Evolutionary conservation across 2,113 vertebrate genomes (phyloP), one percentile per base, ranked within the genome.

Genomic region (Ceyx melanurus): DNA sequence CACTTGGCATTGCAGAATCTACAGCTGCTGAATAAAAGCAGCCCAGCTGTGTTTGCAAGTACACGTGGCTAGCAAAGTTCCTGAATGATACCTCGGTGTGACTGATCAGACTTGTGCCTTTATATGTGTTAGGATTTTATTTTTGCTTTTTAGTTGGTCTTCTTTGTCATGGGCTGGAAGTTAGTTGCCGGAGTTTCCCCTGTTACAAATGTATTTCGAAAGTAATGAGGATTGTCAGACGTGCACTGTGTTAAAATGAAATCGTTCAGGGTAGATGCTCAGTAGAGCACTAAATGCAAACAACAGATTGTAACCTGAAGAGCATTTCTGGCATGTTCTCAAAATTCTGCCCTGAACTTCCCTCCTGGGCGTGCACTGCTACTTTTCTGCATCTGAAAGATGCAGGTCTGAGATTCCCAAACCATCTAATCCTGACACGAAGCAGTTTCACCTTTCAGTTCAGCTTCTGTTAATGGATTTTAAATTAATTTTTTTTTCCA

Each of bases 1-100:
- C 73, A 76, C 42, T 77, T 70, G 42, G 75, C 42, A 71, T 15
- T 77, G 51, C 78, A 48, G 76, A 92, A 86, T 73, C 46, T 33
- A 82, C 65, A 94, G 81, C 46, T 93, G 89, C 80, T 90, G 66
- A 85, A 67, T 86, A 87, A 89, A 94, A 80, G 2, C 67, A 73
- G 14, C 43, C 51, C 64, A 86, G 83, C 62, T 82, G 73, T 71
- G 66, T 68, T 85, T 82, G 74, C 56, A 78, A 57, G 76, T 92
- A 88, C 83, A 89, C 40, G 60, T 75, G 71, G 40, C 82, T 70
- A 77, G 54, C 75, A 74, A 92, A 79, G 80, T 62, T 95, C 88
- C 89, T 90, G 90, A 96, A 80, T 87, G 73, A 78, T 54, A 71
- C 15, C 33, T 61, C 21, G 11, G 61, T 83, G 50, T 72, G 89